Evolutionary conservation across 2,888 invertebrate genomes (phyloP).

Genomic region (Gortyna flavago): DNA sequence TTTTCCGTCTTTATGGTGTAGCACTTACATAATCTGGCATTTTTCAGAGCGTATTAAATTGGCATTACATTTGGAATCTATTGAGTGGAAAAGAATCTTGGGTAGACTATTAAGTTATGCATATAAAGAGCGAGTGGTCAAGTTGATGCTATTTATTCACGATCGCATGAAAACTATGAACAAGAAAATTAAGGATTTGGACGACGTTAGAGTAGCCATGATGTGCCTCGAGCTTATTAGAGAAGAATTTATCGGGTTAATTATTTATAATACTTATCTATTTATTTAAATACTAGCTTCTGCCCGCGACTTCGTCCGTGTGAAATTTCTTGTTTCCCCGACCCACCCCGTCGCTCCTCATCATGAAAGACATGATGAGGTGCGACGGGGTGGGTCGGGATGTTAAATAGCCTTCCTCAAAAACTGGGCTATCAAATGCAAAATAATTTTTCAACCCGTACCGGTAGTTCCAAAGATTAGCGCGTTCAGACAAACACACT

Average conservation of each 20-base stretch:
- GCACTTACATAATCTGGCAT: background rate
- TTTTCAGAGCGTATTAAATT: conserved; percentile 91
- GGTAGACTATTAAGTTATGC: conserved; percentile 92
- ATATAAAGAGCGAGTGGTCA: conserved; percentile 92
- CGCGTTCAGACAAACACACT: background rate
- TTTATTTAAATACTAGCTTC: background rate
- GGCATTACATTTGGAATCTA: conserved; percentile 93
- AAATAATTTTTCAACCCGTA: too few species aligned
- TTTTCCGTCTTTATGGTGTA: background rate
- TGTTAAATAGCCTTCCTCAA: background rate
- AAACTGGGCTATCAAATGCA: background rate
- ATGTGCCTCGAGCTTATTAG: conserved; percentile 93
- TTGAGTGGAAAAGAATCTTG: conserved; percentile 94
- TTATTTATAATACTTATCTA: background rate
- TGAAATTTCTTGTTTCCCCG: background rate
- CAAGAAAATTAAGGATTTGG: conserved; percentile 93
- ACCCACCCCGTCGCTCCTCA: too few species aligned
- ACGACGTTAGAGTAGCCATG: conserved; percentile 95
- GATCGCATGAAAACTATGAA: conserved; percentile 92
- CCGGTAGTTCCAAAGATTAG: too few species aligned
- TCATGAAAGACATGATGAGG: too few species aligned
- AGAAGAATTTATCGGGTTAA: conserved; percentile 92
- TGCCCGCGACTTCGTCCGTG: background rate
- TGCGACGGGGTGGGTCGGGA: too few species aligned
- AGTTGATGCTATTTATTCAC: conserved; percentile 93